Percentiles rank a stretch among this genome's conserved stretches.
Evolutionary conservation across 2,888 invertebrate species (phyloP).

Genomic region (Bibio marci): DNA sequence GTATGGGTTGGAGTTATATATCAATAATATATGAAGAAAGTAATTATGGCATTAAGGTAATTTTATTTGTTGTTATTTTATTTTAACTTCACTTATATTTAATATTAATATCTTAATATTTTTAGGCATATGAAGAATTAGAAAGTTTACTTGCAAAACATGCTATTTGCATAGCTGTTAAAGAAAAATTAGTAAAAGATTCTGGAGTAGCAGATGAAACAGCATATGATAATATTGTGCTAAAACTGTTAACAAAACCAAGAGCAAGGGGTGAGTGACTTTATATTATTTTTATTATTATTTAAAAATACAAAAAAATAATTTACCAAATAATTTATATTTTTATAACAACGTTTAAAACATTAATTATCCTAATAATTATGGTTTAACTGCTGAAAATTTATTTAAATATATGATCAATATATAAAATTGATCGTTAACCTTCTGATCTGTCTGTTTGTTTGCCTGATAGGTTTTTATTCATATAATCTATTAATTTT

Average conservation of each 20-base stretch:
- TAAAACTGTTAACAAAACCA: slow-evolving; percentile 66
- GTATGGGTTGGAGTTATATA: slow-evolving; percentile 83
- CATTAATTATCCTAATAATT: too few species aligned
- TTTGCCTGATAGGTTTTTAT: too few species aligned
- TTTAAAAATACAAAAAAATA: too few species aligned
- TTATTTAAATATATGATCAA: too few species aligned
- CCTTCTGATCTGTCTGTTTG: too few species aligned
- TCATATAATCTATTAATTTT: too few species aligned
- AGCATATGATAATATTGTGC: slow-evolving; percentile 77
- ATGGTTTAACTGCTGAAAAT: too few species aligned
- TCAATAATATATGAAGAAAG: slow-evolving; percentile 93
- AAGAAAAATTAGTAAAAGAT: slow-evolving; percentile 88
- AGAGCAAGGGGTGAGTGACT: slow-evolving; percentile 70
- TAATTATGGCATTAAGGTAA: slow-evolving; percentile 86
- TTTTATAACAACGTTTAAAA: too few species aligned
- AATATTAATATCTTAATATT: too few species aligned
- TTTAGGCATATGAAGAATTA: slow-evolving; percentile 83
- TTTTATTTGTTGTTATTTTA: slow-evolving; percentile 9
- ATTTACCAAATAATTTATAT: too few species aligned
- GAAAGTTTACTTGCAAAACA: slow-evolving; percentile 68
- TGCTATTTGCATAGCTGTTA: slow-evolving; percentile 85
- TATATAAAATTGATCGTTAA: too few species aligned
- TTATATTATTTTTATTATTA: too few species aligned
- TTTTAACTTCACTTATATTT: not conserved
- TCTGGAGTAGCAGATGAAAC: slow-evolving; percentile 82